Conservation (phyloP, 2,888 invertebrate genomes). For the Lumbricus terrestris region DNA sequence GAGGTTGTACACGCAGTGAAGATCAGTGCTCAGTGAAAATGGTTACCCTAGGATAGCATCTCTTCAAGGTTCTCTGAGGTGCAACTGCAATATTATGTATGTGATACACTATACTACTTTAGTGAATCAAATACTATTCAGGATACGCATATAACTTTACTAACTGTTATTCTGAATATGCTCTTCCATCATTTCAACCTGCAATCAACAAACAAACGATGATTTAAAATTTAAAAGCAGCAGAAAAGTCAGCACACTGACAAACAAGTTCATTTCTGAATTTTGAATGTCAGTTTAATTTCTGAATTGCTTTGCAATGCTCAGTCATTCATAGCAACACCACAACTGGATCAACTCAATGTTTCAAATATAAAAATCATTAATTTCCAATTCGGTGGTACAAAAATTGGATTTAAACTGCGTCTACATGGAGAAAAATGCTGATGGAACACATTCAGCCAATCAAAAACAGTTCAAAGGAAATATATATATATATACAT, state of each 20-base stretch:
- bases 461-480: background rate
- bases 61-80: too few relatives aligned
- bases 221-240: background rate
- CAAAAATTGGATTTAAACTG: too few relatives aligned
- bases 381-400: background rate
- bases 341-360: background rate
- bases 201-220: constrained; percentile 26
- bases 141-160: constrained; percentile 46
- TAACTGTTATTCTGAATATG: constrained; percentile 80
- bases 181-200: constrained; percentile 79
- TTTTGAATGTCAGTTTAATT: too few relatives aligned
- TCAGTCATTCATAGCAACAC: too few relatives aligned
- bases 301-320: too few relatives aligned
- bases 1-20: too few relatives aligned
- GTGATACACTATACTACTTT: background rate
- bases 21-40: too few relatives aligned
- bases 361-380: background rate
- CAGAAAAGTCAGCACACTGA: background rate
- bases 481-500: background rate
- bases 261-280: background rate
- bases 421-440: background rate
- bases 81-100: background rate
- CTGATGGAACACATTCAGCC: background rate
- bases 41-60: too few relatives aligned
- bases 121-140: background rate